Evolutionary conservation across 1,140 invertebrate species (phyloP).

Genomic region (Cotesia typhae): DNA sequence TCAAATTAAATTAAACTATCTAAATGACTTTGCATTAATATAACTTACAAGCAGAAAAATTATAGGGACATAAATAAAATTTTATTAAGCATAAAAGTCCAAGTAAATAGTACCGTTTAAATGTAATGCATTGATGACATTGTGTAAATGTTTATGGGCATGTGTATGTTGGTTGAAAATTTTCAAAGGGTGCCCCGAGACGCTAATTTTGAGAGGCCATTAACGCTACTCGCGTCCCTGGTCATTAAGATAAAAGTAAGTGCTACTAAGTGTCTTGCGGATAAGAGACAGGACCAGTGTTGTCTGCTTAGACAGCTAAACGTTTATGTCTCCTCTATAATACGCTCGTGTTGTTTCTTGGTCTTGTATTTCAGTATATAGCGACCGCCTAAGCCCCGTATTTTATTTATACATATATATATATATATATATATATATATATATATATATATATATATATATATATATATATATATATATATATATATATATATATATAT

Average conservation of each 20-base stretch:
- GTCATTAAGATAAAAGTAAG: constrained; percentile 68
- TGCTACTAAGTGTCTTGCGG: constrained; percentile 66
- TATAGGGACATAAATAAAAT: background rate
- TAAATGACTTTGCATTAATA: background rate
- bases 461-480: too few relatives aligned
- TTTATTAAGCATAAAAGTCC: constrained; percentile 1
- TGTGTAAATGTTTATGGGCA: too few relatives aligned
- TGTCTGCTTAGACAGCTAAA: constrained; percentile 44
- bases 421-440: too few relatives aligned
- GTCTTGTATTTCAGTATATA: too few relatives aligned
- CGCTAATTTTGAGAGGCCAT: constrained; percentile 65
- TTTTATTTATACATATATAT: too few relatives aligned
- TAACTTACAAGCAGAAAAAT: too few relatives aligned
- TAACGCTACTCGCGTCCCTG: constrained; percentile 62
- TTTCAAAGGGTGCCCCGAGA: constrained; percentile 43
- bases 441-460: too few relatives aligned
- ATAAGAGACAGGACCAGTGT: constrained; percentile 57
- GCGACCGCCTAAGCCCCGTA: too few relatives aligned
- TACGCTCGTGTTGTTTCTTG: background rate
- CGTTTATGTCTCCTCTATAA: constrained; percentile 22
- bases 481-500: too few relatives aligned
- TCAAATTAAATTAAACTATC: background rate
- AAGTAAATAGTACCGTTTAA: background rate
- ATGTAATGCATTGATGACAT: too few relatives aligned
- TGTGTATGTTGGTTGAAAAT: constrained; percentile 40